Percentiles rank a stretch among this genome's conserved stretches.
These are phyloP conservation scores for Stratiomys singularior DNA, from an alignment of 2,888 invertebrate species.

Conservation along the genomic window DNA sequence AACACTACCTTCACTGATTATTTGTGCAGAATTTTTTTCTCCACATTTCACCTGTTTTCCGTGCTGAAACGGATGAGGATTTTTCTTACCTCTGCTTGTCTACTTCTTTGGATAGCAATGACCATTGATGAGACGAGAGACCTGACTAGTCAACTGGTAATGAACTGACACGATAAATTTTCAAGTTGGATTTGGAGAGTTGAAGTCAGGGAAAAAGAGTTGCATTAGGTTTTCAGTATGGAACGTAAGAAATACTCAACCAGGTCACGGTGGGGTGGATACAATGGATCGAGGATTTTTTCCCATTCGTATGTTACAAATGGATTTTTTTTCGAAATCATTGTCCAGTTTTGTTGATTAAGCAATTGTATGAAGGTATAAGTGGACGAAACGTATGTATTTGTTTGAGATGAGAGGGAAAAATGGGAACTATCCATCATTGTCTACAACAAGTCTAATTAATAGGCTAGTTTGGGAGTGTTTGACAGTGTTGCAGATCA, in stretches of 20 bases:
- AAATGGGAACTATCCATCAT: no score
- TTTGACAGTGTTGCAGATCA: no score
- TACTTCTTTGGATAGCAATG: neutral
- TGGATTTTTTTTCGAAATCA: neutral
- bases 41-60: neutral
- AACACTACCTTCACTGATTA: neutral
- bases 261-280: neutral
- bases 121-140: neutral
- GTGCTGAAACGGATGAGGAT: neutral
- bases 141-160: neutral
- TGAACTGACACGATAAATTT: neutral
- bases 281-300: neutral
- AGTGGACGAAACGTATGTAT: no score
- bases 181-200: no score
- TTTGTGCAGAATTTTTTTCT: neutral
- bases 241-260: neutral
- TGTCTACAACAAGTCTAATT: no score
- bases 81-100: neutral
- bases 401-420: no score
- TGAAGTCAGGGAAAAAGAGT: neutral
- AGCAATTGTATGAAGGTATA: neutral
- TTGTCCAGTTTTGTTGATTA: neutral
- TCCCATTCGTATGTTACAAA: neutral
- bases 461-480: no score
- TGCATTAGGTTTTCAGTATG: neutral